Conservation (phyloP, 2,797 vertebrate species). For the Cottoperca gobio region DNA sequence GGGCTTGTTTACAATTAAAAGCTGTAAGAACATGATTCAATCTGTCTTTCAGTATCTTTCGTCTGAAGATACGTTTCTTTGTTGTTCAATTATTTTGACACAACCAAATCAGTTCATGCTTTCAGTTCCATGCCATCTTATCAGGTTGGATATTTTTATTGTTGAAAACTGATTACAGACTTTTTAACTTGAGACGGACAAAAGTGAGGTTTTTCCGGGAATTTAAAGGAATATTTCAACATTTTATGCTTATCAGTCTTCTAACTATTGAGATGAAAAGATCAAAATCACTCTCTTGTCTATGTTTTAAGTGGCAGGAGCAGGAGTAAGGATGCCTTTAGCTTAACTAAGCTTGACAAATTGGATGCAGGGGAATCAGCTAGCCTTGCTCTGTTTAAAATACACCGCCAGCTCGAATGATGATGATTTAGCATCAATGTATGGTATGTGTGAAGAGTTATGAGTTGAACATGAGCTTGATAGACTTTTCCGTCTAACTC, state of each 20-base stretch:
- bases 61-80: neutral
- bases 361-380: neutral
- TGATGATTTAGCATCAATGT: neutral
- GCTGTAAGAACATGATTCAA: conserved; percentile 14
- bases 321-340: neutral
- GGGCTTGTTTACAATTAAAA: conserved; percentile 3
- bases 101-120: neutral
- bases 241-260: neutral
- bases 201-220: neutral
- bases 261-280: neutral
- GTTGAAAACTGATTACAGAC: conserved; percentile 6
- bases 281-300: neutral
- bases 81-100: conserved; percentile 8
- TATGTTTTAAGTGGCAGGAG: neutral
- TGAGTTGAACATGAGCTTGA: neutral
- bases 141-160: neutral
- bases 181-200: neutral
- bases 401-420: neutral
- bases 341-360: neutral
- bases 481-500: neutral
- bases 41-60: conserved; percentile 2
- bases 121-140: neutral
- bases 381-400: neutral
- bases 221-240: neutral
- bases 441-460: neutral